A percentile compares a stretch with the other conserved stretches of the same genome.
These are phyloP conservation scores for Corydoras sp. DNA, from an alignment of 2,113 vertebrate species.

Conservation along the genomic window DNA sequence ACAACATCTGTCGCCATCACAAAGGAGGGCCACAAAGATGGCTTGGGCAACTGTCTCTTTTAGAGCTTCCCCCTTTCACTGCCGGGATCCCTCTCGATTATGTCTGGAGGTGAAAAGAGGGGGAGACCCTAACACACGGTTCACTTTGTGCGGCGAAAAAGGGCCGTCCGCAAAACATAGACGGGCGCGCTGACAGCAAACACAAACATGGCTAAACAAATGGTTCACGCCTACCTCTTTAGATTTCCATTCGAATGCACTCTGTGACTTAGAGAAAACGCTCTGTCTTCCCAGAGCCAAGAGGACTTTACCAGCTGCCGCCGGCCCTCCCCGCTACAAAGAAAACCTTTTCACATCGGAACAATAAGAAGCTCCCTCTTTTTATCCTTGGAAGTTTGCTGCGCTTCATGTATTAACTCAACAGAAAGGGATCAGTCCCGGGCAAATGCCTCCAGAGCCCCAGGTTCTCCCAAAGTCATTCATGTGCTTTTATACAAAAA, in stretches of 20 bases:
- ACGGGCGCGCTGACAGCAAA: constrained; percentile 79
- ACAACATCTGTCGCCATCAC: constrained; percentile 74
- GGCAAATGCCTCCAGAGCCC: constrained; percentile 63
- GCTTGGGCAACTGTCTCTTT: constrained; percentile 53
- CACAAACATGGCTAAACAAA: constrained; percentile 80
- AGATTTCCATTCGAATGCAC: constrained; percentile 75
- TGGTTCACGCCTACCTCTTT: constrained; percentile 77
- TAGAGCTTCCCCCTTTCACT: constrained; percentile 32
- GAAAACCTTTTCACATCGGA: constrained; percentile 64
- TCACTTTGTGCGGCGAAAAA: constrained; percentile 66
- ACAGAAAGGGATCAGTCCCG: constrained; percentile 58
- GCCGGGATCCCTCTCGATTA: constrained; percentile 59
- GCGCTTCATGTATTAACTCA: constrained; percentile 60
- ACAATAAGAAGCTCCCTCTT: constrained; percentile 71
- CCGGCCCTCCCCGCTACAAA: constrained; percentile 65
- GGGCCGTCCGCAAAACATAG: constrained; percentile 64
- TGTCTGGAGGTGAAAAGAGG: constrained; percentile 51
- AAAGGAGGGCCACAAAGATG: constrained; percentile 61
- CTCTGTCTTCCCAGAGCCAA: constrained; percentile 70
- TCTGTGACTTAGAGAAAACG: constrained; percentile 70
- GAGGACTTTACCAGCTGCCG: constrained; percentile 76
- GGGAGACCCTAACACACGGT: constrained; percentile 38
- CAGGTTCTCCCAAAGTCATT: constrained; percentile 29
- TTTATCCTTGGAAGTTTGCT: constrained; percentile 54
- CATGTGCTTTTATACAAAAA: too few relatives aligned